Percentiles rank a stretch among this genome's conserved stretches.
Conservation (phyloP, 2,797 vertebrate species). For the Hylomyscus alleni region DNA sequence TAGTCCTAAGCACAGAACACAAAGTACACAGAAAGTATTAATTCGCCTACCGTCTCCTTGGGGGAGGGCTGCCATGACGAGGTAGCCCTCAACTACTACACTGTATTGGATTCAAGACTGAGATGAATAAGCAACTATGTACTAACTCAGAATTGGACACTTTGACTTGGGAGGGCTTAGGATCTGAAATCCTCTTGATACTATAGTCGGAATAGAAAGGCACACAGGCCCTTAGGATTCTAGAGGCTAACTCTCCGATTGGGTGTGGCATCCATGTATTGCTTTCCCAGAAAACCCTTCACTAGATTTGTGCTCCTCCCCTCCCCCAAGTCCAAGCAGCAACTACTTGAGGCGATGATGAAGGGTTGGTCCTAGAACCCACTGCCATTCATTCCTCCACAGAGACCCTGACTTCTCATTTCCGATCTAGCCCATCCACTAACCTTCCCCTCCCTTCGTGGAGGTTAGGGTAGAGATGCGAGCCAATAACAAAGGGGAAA, state of each 20-base stretch:
- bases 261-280: constrained; percentile 79
- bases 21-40: not conserved
- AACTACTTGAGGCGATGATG: constrained; percentile 39
- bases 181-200: constrained; percentile 56
- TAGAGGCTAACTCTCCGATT: constrained; percentile 38
- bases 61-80: constrained; percentile 19
- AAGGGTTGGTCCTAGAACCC: not conserved
- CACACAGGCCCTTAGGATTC: constrained; percentile 56
- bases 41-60: constrained; percentile 2
- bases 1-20: not conserved
- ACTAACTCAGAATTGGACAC: not conserved
- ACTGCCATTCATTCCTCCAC: not conserved
- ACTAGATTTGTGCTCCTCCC: not conserved
- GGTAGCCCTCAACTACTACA: not conserved
- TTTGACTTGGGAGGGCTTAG: constrained; percentile 11
- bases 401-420: not conserved
- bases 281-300: constrained; percentile 69
- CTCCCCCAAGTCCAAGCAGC: not conserved
- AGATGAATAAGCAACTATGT: constrained; percentile 74
- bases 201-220: constrained; percentile 23
- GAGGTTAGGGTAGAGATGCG: constrained; percentile 32
- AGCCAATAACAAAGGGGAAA: constrained; percentile 81
- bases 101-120: constrained; percentile 60
- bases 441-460: not conserved
- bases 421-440: constrained; percentile 38